These are phyloP conservation scores for Buteo buteo DNA, from an alignment of 2,113 vertebrate species.

Conservation along the genomic window DNA sequence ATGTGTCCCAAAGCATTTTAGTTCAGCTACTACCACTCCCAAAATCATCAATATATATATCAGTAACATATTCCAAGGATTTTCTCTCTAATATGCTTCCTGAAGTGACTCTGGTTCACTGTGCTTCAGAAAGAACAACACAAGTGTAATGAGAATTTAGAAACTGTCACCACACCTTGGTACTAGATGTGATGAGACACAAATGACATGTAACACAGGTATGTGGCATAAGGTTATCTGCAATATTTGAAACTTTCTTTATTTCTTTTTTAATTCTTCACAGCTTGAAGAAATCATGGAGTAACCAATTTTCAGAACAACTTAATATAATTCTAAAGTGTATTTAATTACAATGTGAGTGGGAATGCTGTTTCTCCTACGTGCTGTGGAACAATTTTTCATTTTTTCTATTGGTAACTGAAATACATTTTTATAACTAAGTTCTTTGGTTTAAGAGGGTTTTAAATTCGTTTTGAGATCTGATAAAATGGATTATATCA, in stretches of 20 bases:
- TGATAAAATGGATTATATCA: background rate
- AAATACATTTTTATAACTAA: background rate
- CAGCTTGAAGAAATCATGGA: background rate
- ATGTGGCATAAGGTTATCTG: background rate
- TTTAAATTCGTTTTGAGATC: background rate
- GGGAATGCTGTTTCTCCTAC: background rate
- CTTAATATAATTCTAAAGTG: background rate
- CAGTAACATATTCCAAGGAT: background rate
- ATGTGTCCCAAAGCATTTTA: background rate
- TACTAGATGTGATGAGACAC: background rate
- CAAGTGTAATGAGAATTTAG: background rate
- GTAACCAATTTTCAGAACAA: background rate
- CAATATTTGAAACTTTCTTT: background rate
- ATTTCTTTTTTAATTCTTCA: background rate
- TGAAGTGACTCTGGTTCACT: background rate
- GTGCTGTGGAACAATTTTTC: background rate
- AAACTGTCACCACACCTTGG: background rate
- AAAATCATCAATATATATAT: background rate
- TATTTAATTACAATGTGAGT: background rate
- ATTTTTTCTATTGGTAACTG: background rate
- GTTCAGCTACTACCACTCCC: background rate
- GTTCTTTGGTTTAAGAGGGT: background rate
- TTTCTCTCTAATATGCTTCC: background rate
- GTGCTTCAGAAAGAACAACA: background rate
- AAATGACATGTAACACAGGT: background rate